A percentile compares a stretch with the other conserved stretches of the same genome.
Evolutionary conservation across 1,140 invertebrate species (phyloP).

Genomic region (Panagrolaimus sp.): DNA sequence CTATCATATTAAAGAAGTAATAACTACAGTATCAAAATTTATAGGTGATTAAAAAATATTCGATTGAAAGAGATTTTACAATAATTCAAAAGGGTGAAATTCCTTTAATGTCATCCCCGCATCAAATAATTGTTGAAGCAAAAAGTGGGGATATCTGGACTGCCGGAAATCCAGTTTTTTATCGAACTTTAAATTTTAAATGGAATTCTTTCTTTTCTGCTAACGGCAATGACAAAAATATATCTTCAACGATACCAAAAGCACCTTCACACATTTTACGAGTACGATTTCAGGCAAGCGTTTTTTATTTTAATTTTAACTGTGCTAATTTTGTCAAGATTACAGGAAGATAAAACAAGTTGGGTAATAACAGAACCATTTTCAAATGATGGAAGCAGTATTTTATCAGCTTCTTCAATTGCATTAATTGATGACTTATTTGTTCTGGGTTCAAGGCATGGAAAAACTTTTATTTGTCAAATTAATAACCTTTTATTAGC

Average conservation of each 20-base stretch:
- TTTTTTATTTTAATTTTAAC: too few relatives aligned
- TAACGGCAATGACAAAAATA: too few relatives aligned
- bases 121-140: background rate
- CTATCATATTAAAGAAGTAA: too few relatives aligned
- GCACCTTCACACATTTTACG: constrained; percentile 22
- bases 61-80: background rate
- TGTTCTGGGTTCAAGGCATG: background rate
- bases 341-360: constrained; percentile 14
- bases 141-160: constrained; percentile 19
- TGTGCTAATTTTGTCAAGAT: background rate
- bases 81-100: background rate
- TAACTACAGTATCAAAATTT: too few relatives aligned
- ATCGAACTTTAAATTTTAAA: background rate
- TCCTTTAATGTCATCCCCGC: background rate
- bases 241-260: background rate
- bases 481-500: constrained; percentile 14
- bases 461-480: constrained; percentile 15
- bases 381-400: constrained; percentile 20
- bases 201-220: too few relatives aligned
- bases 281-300: constrained; percentile 28
- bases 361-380: constrained; percentile 32
- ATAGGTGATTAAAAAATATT: constrained; percentile 1
- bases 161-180: background rate
- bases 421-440: constrained; percentile 10
- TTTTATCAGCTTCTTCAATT: constrained; percentile 7